Evolutionary conservation across 2,797 vertebrate genomes (phyloP).

Genomic region (Crenuchus spilurus): DNA sequence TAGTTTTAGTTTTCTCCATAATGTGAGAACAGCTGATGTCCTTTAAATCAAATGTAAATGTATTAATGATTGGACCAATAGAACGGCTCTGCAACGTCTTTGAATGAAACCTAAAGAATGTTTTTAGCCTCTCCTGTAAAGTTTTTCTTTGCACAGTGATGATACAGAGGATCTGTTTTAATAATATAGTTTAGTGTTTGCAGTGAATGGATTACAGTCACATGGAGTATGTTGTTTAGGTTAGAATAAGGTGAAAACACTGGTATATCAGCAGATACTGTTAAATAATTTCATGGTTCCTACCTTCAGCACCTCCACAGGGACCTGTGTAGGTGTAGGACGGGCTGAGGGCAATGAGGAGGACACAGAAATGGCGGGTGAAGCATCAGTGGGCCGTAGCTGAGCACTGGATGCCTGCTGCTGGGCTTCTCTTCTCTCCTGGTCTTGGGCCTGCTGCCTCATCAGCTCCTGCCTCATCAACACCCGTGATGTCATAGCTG

Average conservation of each 20-base stretch:
- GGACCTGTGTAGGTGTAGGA: conserved; percentile 83
- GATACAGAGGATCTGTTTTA: no score
- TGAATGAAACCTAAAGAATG: no score
- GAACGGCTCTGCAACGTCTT: no score
- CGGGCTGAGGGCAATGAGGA: conserved; percentile 51
- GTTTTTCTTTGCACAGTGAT: no score
- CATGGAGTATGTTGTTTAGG: background rate
- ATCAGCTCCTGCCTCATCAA: conserved; percentile 88
- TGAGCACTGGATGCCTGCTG: conserved; percentile 70
- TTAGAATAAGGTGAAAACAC: background rate
- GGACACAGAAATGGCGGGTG: conserved; percentile 80
- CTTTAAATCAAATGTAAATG: no score
- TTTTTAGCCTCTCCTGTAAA: no score
- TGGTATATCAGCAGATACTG: background rate
- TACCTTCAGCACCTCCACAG: conserved; percentile 90
- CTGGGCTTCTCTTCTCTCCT: conserved; percentile 84
- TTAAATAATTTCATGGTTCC: background rate
- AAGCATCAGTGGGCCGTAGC: conserved; percentile 62
- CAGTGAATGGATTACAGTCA: no score
- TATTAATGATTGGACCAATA: no score
- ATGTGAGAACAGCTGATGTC: no score
- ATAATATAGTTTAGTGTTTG: no score
- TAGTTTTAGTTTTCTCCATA: no score
- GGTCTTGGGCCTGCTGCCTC: conserved; percentile 87
- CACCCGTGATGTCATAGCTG: conserved; percentile 71